Evolutionary conservation across 1,140 invertebrate genomes (phyloP), one percentile per base, ranked within the genome.

Genomic region (Drosophila paulistorum): DNA sequence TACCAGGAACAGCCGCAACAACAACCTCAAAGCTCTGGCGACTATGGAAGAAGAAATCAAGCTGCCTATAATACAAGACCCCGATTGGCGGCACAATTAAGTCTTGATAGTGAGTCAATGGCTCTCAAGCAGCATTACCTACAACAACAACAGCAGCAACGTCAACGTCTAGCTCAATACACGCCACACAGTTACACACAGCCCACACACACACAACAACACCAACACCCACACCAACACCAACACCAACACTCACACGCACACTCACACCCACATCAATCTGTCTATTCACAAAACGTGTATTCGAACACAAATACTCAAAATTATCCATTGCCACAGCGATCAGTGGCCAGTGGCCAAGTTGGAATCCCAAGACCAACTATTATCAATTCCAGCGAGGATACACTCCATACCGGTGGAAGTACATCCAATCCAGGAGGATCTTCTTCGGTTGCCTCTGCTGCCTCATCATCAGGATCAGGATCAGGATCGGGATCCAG

Each of bases 321-420:
- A 30, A 30, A 30, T 7, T 30, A 30, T 30, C 30, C 30, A 55
- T 37, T 62, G 20, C 4, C 42, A 13, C 39, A 55, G 37, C 54
- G 59, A 26, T 35, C 57, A 20, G 30, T 23, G 23, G 30, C n/a
- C 64, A 66, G 3, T 11, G 33, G 42, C 20, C 7, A 23, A 41
- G n/a, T 63, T 23, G 14, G 17, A 26, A 1, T 14, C 3, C 51
- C 14, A 7, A 45, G 74, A 5, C 67, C 55, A 54, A 76, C 45
- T 51, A 6, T 79, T 11, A 86, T 86, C 13, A 82, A 68, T 51
- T 86, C 83, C 13, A 87, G 83, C 74, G 83, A 87, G 65, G 83
- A 87, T 20, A 86, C 81, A 7, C 39, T 87, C 39, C 79, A 89
- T 1, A 51, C 17, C 13, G 58, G 73, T 3, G 64, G 68, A 1